Percentiles rank a stretch among this genome's conserved stretches.
Evolutionary conservation across 1,140 invertebrate species (phyloP).

Genomic region (Zaprionus gabonicus): DNA sequence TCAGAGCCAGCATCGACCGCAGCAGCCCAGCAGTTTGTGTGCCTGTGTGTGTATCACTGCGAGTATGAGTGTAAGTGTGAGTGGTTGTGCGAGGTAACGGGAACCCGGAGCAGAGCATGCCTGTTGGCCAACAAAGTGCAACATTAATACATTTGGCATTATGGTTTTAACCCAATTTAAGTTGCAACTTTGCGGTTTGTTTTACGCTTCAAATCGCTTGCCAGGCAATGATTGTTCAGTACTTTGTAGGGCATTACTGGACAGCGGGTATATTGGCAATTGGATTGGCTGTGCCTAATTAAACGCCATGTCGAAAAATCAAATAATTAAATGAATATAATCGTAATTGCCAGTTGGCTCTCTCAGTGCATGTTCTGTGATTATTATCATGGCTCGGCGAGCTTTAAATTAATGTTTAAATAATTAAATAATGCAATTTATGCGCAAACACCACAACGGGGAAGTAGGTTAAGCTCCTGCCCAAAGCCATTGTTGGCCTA

Average conservation of each 20-base stretch:
- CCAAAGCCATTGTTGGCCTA: not conserved
- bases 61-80: too few relatives aligned
- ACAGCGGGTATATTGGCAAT: conserved; percentile 60
- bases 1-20: conserved; percentile 3
- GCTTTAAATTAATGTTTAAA: conserved; percentile 65
- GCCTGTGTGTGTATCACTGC: not conserved
- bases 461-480: conserved; percentile 52
- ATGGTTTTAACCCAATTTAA: conserved; percentile 77
- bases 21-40: not conserved
- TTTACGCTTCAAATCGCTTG: conserved; percentile 10
- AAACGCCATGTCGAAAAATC: conserved; percentile 50
- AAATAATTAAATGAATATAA: conserved; percentile 50
- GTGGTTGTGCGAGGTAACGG: conserved; percentile 14
- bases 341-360: not conserved
- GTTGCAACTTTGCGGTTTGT: conserved; percentile 35
- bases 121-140: conserved; percentile 38
- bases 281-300: conserved; percentile 60
- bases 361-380: conserved; percentile 26
- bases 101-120: conserved; percentile 46
- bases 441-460: conserved; percentile 22
- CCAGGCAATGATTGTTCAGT: conserved; percentile 37
- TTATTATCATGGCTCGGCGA: conserved; percentile 43
- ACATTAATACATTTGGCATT: conserved; percentile 73
- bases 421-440: conserved; percentile 47
- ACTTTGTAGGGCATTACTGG: conserved; percentile 43